Percentiles rank a stretch among this genome's conserved stretches.
Evolutionary conservation across 2,113 vertebrate species (phyloP).

Genomic region (Paradoxurus hermaphroditus): DNA sequence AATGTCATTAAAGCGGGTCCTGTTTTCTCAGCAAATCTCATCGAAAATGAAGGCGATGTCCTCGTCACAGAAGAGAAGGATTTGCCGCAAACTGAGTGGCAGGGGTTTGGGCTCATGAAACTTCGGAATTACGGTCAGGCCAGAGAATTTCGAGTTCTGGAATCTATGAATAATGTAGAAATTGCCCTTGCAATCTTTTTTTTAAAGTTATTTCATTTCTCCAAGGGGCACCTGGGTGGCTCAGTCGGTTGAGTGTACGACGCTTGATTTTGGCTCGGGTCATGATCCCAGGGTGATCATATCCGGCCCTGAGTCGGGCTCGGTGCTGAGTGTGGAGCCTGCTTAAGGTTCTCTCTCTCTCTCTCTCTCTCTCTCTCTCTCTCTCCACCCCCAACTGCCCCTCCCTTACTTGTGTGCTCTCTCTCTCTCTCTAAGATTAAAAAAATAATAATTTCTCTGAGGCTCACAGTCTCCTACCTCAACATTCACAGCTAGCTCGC

Average conservation of each 20-base stretch:
- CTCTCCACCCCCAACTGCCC: too few species aligned
- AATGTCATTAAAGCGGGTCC: background rate
- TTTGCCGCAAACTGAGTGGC: background rate
- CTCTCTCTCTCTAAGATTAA: too few species aligned
- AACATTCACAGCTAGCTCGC: background rate
- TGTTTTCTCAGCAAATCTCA: constrained; percentile 43
- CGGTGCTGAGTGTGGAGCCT: too few species aligned
- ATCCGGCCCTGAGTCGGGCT: too few species aligned
- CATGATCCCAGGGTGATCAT: too few species aligned
- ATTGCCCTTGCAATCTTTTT: background rate
- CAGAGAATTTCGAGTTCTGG: constrained; percentile 24
- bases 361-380: too few species aligned
- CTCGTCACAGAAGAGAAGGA: constrained; percentile 30
- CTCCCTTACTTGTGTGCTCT: too few species aligned
- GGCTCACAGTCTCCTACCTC: background rate
- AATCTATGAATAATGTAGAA: constrained; percentile 47
- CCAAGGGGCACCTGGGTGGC: too few species aligned
- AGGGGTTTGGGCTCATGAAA: constrained; percentile 31
- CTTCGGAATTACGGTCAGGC: constrained; percentile 36
- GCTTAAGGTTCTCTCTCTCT: too few species aligned
- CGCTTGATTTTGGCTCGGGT: too few species aligned
- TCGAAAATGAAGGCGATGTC: constrained; percentile 7
- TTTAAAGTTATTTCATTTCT: too few species aligned
- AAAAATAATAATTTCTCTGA: background rate
- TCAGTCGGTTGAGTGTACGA: too few species aligned